phyloP scores from a whole-genome alignment of 1,140 invertebrate genomes.

The Daktulosphaira vitifoliae region DNA sequence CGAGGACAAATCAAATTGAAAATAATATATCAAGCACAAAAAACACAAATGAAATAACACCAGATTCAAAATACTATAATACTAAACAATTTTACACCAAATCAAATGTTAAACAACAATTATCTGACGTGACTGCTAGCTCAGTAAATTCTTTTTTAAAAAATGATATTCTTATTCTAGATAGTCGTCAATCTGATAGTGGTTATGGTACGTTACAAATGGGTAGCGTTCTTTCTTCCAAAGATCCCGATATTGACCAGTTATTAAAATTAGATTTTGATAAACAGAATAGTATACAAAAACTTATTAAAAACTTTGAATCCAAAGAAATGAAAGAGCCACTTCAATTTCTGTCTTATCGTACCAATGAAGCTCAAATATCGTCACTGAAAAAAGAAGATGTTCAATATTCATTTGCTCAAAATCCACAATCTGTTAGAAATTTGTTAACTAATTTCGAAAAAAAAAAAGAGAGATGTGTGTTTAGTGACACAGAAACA shows the following conservation, averaged over 20 bases:
- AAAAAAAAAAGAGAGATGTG: slow-evolving; percentile 39
- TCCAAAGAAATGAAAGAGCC: slow-evolving; percentile 31
- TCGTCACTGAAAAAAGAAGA: slow-evolving; percentile 38
- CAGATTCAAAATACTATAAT: slow-evolving; percentile 22
- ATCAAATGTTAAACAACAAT: slow-evolving; percentile 39
- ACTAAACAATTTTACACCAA: slow-evolving; percentile 24
- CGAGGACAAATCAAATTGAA: slow-evolving; percentile 9
- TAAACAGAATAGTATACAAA: slow-evolving; percentile 23
- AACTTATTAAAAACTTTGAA: slow-evolving; percentile 28
- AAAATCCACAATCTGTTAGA: slow-evolving; percentile 47
- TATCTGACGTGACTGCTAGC: slow-evolving; percentile 69
- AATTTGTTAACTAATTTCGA: slow-evolving; percentile 50
- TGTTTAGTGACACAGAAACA: slow-evolving; percentile 49
- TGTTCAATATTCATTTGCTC: slow-evolving; percentile 25
- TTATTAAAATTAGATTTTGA: slow-evolving; percentile 27
- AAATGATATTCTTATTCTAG: slow-evolving; percentile 20
- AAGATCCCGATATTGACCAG: slow-evolving; percentile 26
- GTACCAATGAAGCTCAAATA: slow-evolving; percentile 47
- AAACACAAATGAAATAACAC: slow-evolving; percentile 21
- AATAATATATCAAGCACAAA: neutral
- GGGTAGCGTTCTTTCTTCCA: slow-evolving; percentile 29
- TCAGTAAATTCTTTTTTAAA: slow-evolving; percentile 25
- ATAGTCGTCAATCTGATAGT: slow-evolving; percentile 42
- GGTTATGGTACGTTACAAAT: slow-evolving; percentile 44
- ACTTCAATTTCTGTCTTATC: slow-evolving; percentile 40